Conservation (phyloP, 2,797 vertebrate species). For the Bradypus variegatus region DNA sequence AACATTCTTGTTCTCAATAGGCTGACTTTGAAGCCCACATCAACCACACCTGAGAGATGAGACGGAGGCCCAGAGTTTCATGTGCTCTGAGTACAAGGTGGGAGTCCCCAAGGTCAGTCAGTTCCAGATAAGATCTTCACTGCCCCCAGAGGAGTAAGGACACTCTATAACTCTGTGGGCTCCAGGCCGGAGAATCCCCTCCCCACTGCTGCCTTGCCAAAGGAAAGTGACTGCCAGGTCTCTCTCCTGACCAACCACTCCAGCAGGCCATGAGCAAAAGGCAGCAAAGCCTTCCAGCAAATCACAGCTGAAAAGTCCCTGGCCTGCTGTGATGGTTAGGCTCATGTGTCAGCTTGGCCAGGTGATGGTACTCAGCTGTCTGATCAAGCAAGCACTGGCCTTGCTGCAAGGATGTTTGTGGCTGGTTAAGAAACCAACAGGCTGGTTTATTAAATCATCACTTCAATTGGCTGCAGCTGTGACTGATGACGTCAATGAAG, state of each 20-base stretch:
- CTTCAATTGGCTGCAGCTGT: too few species aligned
- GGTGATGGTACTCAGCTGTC: too few species aligned
- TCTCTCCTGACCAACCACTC: not conserved
- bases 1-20: not conserved
- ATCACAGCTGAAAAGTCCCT: not conserved
- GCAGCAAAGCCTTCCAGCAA: not conserved
- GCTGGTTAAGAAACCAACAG: too few species aligned
- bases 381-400: too few species aligned
- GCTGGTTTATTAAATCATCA: too few species aligned
- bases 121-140: not conserved
- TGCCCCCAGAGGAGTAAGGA: not conserved
- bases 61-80: not conserved
- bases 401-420: too few species aligned
- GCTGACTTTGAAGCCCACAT: not conserved
- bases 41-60: not conserved
- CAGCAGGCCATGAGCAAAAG: not conserved
- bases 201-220: too few species aligned
- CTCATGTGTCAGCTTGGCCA: too few species aligned
- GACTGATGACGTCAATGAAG: too few species aligned
- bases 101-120: not conserved
- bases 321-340: too few species aligned
- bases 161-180: not conserved
- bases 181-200: not conserved
- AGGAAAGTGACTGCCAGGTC: not conserved
- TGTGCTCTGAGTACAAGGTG: not conserved